Base-by-base conservation (phyloP, 2,888 invertebrate genomes). In the Himalopsyche anomala region DNA sequence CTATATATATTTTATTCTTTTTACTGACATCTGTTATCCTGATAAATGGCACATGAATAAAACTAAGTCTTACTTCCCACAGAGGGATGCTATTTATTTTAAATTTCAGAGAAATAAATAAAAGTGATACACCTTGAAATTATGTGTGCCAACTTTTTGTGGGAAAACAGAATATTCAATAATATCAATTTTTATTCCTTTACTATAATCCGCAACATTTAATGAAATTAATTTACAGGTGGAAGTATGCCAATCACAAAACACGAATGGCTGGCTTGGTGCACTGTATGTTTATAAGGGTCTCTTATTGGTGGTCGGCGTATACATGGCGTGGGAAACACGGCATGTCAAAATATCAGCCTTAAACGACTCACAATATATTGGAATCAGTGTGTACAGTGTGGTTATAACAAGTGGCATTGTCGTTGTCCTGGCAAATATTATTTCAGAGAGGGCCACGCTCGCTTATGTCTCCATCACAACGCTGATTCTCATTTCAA, bases 321-420 rank as follows among this genome's bases (percentile, higher is more conserved):
- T 98, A 5, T 98, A 98, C 92, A 98, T 98, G 98, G 98, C 98
- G 0, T 98, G 98, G 98, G 98, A 98, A 92, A 98, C 98, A 12
- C 95, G 97, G 83, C 96, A 97, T 91, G 97, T 98, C 40, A 98
- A 98, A 92, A 97, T 98, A 89, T 96, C 97, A 17, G 97, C 97
- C 0, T 92, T 98, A 42, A 98, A 98, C 92, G 98, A 98, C 92
- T 98, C 98, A 6, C 97, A 98, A 90, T 98, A 98, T 91, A 98
- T 98, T 89, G 98, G 97, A 15, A 96, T 98, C 91, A 98, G 97
- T 89, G 98, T 98, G 0, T 98, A 98, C 90, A 97, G 96, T 83
- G 98, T 98, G 0, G 97, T 98, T 82, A 96, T 98, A 88, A 97
- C 96, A 81, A 97, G 97, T 89, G 95, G 96, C 11, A 96, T 97